Base-by-base conservation (phyloP, 2,888 invertebrate species). In the Empis livida region DNA sequence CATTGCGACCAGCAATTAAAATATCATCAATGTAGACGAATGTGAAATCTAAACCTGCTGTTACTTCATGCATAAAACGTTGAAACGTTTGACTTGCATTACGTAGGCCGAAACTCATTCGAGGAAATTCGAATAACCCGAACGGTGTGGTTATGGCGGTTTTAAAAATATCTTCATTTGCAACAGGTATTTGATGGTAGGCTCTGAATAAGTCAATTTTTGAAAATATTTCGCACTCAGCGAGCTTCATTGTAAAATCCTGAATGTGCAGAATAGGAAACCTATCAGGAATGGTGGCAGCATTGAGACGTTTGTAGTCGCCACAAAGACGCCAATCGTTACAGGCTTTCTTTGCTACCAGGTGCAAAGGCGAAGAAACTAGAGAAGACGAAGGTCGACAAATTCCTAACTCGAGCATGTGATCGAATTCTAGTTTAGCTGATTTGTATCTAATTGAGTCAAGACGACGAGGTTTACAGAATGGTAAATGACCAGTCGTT, bases 61-160 rank as follows among this genome's bases (percentile, higher is more conserved):
- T 43, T 6, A 61, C 53, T 10, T 55, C 50, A 43, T 66, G 54
- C 44, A 67, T 60, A 44, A 62, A 61, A 1, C 62, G 50, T 47
- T 64, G 62, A 48, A 67, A 68, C 1, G 61, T 62, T 45, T 62
- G 62, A 1, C 59, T 58, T 2, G 63, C 62, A 45, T 66, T 67
- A 5, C 59, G 61, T 59, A 27, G 55, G 43, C 48, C 51, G 17
- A 54, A 53, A 3, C 49, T 44, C 62, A 64, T 65, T 10, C 43
- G 35, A 0, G 50, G 10, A 43, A 58, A 63, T 46, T 66, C 65
- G 44, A 59, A 67, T 5, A 65, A 48, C 5, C 63, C 64, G 45
- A 64, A 59, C 1, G 64, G 63, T 3, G 65, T 66, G 1, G 50
- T 61, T 3, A 67, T 59, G 0, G 62, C 65, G 5, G 64, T 65